Evolutionary conservation across 1,140 invertebrate species (phyloP), one percentile per base, ranked within the genome.

Genomic region (Yoshiicerus persimilis): DNA sequence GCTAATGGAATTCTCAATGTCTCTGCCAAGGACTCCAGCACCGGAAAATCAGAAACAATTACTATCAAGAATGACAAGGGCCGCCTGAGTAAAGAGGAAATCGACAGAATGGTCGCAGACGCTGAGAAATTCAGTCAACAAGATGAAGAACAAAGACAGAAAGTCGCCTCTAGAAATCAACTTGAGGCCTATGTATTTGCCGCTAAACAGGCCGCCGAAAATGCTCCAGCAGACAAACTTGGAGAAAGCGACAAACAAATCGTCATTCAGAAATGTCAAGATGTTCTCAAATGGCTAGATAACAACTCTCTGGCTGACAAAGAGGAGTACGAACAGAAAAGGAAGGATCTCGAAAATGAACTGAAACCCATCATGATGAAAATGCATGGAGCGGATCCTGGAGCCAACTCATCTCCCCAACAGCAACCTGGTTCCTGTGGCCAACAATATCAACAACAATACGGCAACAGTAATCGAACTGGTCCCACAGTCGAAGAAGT

Each of bases 21-120:
- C 0, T 95, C 95, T 4, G 96, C 96, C 16, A 94, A 95, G 91
- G 96, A 97, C 89, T 95, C 93, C 90, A 96, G 95, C 87, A 96
- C 95, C 1, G 96, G 96, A 25, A 95, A 95, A 87, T 94, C 94
- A 4, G 96, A 97, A 91, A 95, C 95, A 90, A 96, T 96, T 87
- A 95, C 77, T 10, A 88, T 84, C 30, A 70, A 84, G n/a, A 85
- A 84, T 27, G 77, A 88, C 38, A 85, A 84, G 27, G 87, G 87
- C 2, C 95, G 97, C 25, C 93, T 99, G 2, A 96, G 95, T 27
- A 97, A 98, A 92, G 96, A 96, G 27, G 97, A 99, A 91, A 99
- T 99, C 90, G 97, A 98, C 91, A 94, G 95, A 36, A 99, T 99
- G 98, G 93, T 99, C 10, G 92, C 94, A n/a, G 96, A 96, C 36